Conservation (phyloP, 30 jellyfish, hydroid and myxozoan species). For the Mastigias papua region DNA sequence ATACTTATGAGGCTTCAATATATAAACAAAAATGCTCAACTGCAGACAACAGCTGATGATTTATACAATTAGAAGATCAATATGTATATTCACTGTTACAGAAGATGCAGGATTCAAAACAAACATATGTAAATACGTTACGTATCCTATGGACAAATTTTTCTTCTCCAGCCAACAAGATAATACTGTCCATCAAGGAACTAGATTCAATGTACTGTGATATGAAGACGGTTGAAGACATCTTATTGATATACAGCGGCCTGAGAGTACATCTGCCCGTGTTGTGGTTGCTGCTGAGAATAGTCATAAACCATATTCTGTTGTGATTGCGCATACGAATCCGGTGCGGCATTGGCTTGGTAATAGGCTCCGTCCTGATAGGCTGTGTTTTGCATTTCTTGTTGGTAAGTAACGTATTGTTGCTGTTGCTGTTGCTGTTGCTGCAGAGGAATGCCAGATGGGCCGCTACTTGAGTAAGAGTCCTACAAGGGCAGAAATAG, state of each 20-base stretch:
- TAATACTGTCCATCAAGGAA: background rate
- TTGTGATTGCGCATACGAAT: constrained; percentile 48
- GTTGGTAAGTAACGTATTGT: constrained; percentile 35
- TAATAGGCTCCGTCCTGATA: constrained; percentile 57
- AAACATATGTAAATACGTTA: no score
- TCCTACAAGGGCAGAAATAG: background rate
- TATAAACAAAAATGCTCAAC: no score
- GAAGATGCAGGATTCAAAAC: no score
- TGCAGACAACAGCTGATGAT: no score
- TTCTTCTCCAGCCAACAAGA: background rate
- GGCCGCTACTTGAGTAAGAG: constrained; percentile 79
- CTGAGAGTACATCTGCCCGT: constrained; percentile 73
- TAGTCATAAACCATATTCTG: constrained; percentile 67
- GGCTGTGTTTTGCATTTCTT: constrained; percentile 50
- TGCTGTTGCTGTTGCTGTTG: constrained; percentile 74
- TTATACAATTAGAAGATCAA: no score
- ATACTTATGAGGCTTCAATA: no score
- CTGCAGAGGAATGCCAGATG: constrained; percentile 56
- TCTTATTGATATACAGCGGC: constrained; percentile 75
- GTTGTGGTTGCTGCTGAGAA: constrained; percentile 66
- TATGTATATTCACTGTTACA: no score
- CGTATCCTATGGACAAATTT: no score
- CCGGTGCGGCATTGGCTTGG: constrained; percentile 54
- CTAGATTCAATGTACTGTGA: background rate
- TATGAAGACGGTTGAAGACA: background rate